These are phyloP conservation scores for Echinops telfairi DNA, from an alignment of 2,113 vertebrate species.

Conservation along the genomic window DNA sequence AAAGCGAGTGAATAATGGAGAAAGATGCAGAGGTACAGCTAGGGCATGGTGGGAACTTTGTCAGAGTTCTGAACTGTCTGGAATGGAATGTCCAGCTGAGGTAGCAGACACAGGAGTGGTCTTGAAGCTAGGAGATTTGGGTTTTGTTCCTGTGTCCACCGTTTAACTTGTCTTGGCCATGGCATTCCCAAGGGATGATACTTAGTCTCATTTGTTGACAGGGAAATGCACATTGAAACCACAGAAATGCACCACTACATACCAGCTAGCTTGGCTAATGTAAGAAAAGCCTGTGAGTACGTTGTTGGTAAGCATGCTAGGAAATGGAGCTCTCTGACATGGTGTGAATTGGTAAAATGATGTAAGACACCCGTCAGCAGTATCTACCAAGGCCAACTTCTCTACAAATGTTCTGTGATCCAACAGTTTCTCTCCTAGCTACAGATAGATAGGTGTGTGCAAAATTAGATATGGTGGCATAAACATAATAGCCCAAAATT, in stretches of 20 bases:
- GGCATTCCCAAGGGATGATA: neutral
- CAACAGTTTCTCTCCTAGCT: neutral
- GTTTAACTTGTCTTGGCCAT: neutral
- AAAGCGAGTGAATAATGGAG: neutral
- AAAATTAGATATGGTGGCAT: neutral
- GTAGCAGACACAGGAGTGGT: neutral
- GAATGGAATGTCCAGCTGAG: neutral
- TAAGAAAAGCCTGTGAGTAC: neutral
- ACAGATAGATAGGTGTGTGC: neutral
- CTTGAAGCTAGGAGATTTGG: neutral
- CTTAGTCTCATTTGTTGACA: neutral
- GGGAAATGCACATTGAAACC: slow-evolving; percentile 17
- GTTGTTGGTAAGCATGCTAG: neutral
- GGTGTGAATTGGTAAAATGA: neutral
- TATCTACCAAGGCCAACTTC: neutral
- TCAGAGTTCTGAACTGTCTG: neutral
- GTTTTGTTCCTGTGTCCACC: neutral
- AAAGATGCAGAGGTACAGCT: neutral
- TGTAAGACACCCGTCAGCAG: neutral
- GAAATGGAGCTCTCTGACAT: neutral
- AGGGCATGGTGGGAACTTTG: neutral
- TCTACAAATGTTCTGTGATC: neutral
- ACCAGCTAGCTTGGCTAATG: neutral
- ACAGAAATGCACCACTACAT: neutral
- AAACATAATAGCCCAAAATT: neutral